Evolutionary conservation across 23 tunicate genomes (phyloP).

Genomic region (Styela plicata): DNA sequence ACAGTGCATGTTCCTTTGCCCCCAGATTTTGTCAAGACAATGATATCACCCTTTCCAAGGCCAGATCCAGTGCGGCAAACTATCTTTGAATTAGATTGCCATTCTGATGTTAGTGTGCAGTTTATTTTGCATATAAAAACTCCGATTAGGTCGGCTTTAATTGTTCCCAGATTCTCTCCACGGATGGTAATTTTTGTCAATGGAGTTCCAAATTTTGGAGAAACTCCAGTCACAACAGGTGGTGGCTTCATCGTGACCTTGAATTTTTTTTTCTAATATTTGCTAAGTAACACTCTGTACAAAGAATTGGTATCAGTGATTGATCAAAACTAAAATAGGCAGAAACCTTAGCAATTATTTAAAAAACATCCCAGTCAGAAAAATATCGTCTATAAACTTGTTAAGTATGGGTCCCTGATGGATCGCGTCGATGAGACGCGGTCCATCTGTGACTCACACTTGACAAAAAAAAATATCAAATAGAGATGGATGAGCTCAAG

Average conservation of each 20-base stretch:
- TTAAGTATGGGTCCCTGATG: too few relatives aligned
- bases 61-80: constrained; percentile 81
- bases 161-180: constrained; percentile 92
- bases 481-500: too few relatives aligned
- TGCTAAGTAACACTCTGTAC: background rate
- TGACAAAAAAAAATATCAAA: too few relatives aligned
- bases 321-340: too few relatives aligned
- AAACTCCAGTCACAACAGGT: constrained; percentile 92
- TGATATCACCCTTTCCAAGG: constrained; percentile 64
- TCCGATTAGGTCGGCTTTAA: constrained; percentile 68
- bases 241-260: constrained; percentile 5
- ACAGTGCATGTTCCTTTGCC: constrained; percentile 86
- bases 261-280: too few relatives aligned
- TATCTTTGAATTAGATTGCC: constrained; percentile 80
- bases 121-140: constrained; percentile 88
- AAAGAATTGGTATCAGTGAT: background rate
- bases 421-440: too few relatives aligned
- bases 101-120: constrained; percentile 91
- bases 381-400: too few relatives aligned
- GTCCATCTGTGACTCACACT: too few relatives aligned
- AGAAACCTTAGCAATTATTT: too few relatives aligned
- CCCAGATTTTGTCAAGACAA: constrained; percentile 90
- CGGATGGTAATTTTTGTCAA: constrained; percentile 91
- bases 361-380: too few relatives aligned
- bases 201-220: constrained; percentile 93